These are phyloP conservation scores for Psix sp. DNA, from an alignment of 1,140 invertebrate genomes.

Conservation along the genomic window DNA sequence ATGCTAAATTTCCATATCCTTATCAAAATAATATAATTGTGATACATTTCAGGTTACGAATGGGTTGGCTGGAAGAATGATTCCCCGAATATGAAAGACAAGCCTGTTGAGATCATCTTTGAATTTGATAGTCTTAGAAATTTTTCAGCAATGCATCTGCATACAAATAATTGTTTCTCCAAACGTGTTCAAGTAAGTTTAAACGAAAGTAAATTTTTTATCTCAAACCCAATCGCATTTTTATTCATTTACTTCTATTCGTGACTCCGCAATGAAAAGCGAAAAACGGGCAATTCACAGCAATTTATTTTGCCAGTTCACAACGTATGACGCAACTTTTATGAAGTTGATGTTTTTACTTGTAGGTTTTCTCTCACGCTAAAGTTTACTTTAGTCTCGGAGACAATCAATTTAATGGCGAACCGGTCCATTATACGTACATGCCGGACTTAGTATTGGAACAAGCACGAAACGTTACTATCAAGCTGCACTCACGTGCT, in stretches of 20 bases:
- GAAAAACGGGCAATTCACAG: no score
- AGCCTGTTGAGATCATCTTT: constrained; percentile 83
- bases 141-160: constrained; percentile 85
- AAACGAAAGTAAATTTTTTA: no score
- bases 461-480: constrained; percentile 88
- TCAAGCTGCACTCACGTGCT: constrained; percentile 87
- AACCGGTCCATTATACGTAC: constrained; percentile 84
- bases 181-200: constrained; percentile 81
- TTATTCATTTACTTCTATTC: no score
- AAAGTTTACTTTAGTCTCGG: constrained; percentile 85
- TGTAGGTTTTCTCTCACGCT: constrained; percentile 83
- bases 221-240: no score
- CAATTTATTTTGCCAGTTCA: no score
- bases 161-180: constrained; percentile 82
- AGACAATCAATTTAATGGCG: constrained; percentile 81
- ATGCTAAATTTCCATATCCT: not conserved
- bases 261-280: no score
- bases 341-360: constrained; percentile 40
- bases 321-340: constrained; percentile 25
- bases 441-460: constrained; percentile 89
- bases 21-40: constrained; percentile 1
- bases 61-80: constrained; percentile 92
- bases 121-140: constrained; percentile 86
- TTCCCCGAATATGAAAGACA: constrained; percentile 77
- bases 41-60: constrained; percentile 81